Percentiles rank a stretch among this genome's conserved stretches.
These are phyloP conservation scores for Harpalus rubripes DNA, from an alignment of 2,888 invertebrate genomes.

Conservation along the genomic window DNA sequence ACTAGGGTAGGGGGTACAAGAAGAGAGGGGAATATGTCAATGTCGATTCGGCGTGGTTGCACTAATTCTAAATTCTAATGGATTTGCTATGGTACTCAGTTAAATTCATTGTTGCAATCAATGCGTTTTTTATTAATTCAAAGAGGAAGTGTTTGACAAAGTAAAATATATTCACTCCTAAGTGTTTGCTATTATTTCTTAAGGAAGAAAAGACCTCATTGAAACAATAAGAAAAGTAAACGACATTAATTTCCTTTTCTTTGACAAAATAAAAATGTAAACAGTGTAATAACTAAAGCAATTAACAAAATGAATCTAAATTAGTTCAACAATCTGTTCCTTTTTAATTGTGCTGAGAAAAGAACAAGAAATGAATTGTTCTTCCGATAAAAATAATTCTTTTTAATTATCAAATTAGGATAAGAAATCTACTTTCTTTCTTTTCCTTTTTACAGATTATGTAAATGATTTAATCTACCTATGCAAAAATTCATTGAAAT, in stretches of 20 bases:
- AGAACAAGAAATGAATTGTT: slow-evolving; percentile 41
- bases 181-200: not conserved
- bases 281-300: slow-evolving; percentile 45
- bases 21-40: too few relatives aligned
- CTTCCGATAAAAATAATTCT: slow-evolving; percentile 53
- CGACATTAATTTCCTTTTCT: slow-evolving; percentile 29
- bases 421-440: slow-evolving; percentile 35
- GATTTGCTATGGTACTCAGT: not conserved
- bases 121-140: not conserved
- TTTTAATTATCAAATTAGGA: slow-evolving; percentile 50
- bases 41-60: too few relatives aligned
- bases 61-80: too few relatives aligned
- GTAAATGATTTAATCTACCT: slow-evolving; percentile 61
- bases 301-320: slow-evolving; percentile 43
- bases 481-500: slow-evolving; percentile 61
- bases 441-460: slow-evolving; percentile 50
- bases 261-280: slow-evolving; percentile 38
- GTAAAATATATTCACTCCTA: not conserved
- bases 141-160: not conserved
- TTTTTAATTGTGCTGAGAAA: slow-evolving; percentile 34
- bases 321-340: slow-evolving; percentile 42
- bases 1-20: too few relatives aligned
- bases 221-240: not conserved
- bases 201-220: not conserved
- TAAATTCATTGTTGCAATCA: not conserved